Evolutionary conservation across 1,140 invertebrate species (phyloP), one percentile per base, ranked within the genome.

Genomic region (Solenopsis invicta): DNA sequence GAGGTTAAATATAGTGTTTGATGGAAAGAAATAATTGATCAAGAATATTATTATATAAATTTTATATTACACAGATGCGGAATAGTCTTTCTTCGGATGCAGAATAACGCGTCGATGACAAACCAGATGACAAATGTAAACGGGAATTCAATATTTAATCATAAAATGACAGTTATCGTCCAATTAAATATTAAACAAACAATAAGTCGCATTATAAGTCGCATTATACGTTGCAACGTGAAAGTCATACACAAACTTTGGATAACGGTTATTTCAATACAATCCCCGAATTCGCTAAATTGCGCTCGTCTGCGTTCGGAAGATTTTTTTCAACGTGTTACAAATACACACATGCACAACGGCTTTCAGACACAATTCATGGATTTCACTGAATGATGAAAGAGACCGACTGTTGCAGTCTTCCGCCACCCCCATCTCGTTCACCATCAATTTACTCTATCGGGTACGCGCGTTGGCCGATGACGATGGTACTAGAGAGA

Each of bases 391-490:
- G 61, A 67, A 85, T 85, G 82, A 85, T 85, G 62, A 76, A 88
- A 88, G 48, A 64, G 71, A 3, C 66, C 62, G 71, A 88, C 61
- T 62, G 87, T 71, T 54, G 87, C 77, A 84, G 75, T 78, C 82
- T 85, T 88, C 52, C 80, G 48, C 48, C 54, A 61, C 41, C 64
- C 37, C 12, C 41, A 13, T 71, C 48, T 72, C 45, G 76, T 72
- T 78, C 76, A 59, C 76, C 77, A 82, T 66, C 85, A 87, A 88
- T 88, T 88, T 82, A 87, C 59, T 86, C 66, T 52, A 54, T 69
- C 59, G 85, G 69, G 66, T 75, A 84, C 59, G 69, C 64, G 76
- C 61, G 74, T 76, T 85, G 85, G 81, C 86, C 88, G 59, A 62
- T 64, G 77, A 87, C 67, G 78, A 64, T 64, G 66, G 69, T 69